phyloP scores from a whole-genome alignment of 2,797 vertebrate genomes.

The Meriones psammophilus region DNA sequence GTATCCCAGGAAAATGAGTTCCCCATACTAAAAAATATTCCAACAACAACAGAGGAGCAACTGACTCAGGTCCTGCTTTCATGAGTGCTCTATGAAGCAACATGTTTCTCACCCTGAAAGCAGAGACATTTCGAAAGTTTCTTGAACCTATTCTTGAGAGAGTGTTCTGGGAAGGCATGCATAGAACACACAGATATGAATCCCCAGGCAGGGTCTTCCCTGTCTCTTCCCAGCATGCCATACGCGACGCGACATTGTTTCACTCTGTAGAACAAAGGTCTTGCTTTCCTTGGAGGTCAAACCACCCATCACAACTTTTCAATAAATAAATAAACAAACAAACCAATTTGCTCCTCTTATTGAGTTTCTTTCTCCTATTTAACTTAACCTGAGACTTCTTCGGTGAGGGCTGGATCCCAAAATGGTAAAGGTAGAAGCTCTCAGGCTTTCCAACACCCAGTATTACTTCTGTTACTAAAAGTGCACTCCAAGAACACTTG shows the following conservation, averaged over 20 bases:
- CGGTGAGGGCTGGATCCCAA: not conserved
- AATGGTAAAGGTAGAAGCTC: not conserved
- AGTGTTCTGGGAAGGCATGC: not conserved
- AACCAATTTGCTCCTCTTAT: not conserved
- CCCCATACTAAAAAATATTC: not conserved
- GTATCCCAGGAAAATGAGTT: not conserved
- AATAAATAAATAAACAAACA: not conserved
- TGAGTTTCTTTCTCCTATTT: not conserved
- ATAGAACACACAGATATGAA: not conserved
- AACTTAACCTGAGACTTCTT: not conserved
- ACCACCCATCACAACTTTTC: not conserved
- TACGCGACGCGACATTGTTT: not conserved
- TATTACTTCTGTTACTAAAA: not conserved
- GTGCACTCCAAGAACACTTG: not conserved
- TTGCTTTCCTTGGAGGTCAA: constrained; percentile 1
- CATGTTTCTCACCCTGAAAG: not conserved
- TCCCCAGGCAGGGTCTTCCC: not conserved
- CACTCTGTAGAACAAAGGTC: not conserved
- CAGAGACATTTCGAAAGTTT: not conserved
- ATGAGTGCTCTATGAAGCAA: not conserved
- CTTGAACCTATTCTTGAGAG: not conserved
- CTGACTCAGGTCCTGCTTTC: not conserved
- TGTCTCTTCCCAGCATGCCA: not conserved
- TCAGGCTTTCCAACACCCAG: not conserved
- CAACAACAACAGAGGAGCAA: not conserved